These are phyloP conservation scores for Hirundichthys speculiger DNA, from an alignment of 2,113 vertebrate genomes.

Conservation along the genomic window DNA sequence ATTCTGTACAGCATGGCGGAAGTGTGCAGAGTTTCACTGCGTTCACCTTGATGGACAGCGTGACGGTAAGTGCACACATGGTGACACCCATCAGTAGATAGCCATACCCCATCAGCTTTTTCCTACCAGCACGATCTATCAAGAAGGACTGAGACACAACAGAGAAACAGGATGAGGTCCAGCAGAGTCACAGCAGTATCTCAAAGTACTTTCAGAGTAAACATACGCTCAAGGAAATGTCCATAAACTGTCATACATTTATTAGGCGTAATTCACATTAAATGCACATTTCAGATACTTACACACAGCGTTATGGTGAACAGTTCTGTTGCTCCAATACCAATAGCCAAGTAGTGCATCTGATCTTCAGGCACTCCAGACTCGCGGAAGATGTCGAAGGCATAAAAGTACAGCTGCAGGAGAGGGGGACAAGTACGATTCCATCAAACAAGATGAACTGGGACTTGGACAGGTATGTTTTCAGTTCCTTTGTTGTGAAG, in stretches of 20 bases:
- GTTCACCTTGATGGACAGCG: slow-evolving; percentile 79
- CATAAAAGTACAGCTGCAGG: slow-evolving; percentile 76
- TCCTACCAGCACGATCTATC: slow-evolving; percentile 79
- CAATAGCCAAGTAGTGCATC: slow-evolving; percentile 70
- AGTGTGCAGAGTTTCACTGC: not conserved
- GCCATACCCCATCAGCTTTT: slow-evolving; percentile 80
- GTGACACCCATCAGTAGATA: slow-evolving; percentile 81
- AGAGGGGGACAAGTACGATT: not conserved
- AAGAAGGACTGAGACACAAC: slow-evolving; percentile 73
- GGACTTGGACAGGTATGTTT: not conserved
- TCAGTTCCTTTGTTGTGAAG: not conserved
- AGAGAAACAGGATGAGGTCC: not conserved
- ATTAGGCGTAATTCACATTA: too few species aligned
- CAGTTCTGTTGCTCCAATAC: slow-evolving; percentile 71
- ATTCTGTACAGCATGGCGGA: not conserved
- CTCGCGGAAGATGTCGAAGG: slow-evolving; percentile 71
- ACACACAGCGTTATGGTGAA: slow-evolving; percentile 64
- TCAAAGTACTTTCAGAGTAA: too few species aligned
- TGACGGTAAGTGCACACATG: slow-evolving; percentile 72
- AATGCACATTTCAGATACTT: slow-evolving; percentile 31
- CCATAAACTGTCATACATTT: not conserved
- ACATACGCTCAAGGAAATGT: not conserved
- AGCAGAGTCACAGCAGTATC: not conserved
- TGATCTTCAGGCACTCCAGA: slow-evolving; percentile 65
- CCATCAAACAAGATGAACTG: not conserved